A percentile compares a stretch with the other conserved stretches of the same genome.
These are phyloP conservation scores for Phylloscopus trochiloides DNA, from an alignment of 2,113 vertebrate genomes.

Conservation along the genomic window DNA sequence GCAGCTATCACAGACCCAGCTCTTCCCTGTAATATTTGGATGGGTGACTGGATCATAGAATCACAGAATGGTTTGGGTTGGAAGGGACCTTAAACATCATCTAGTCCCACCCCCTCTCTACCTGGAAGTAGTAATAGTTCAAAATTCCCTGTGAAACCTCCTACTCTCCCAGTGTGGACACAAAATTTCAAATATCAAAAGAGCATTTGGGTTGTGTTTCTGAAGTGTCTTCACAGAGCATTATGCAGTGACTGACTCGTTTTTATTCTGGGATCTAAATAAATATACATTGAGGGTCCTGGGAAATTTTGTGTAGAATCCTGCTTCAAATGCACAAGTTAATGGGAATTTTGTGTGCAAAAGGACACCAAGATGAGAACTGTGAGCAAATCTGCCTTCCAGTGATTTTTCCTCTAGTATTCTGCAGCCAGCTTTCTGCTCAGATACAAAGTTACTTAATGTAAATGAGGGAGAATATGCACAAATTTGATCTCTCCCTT, in stretches of 20 bases:
- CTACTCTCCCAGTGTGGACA: neutral
- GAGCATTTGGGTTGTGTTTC: neutral
- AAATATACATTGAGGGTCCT: neutral
- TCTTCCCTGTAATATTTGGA: neutral
- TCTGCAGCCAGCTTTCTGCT: neutral
- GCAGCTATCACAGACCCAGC: neutral
- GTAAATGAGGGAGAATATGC: neutral
- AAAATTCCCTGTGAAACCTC: neutral
- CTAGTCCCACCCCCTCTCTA: neutral
- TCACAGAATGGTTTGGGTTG: neutral
- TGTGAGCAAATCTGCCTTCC: neutral
- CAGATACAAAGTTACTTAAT: neutral
- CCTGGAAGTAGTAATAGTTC: neutral
- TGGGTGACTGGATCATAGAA: neutral
- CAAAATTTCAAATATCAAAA: neutral
- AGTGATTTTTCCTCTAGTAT: neutral
- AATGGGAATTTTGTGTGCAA: neutral
- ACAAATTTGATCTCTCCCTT: neutral
- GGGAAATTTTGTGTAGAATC: neutral
- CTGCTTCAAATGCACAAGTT: neutral
- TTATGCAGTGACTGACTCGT: neutral
- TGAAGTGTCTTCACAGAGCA: neutral
- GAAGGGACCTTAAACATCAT: neutral
- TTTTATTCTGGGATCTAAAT: neutral
- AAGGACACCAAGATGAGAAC: neutral